Evolutionary conservation across 2,888 invertebrate species (phyloP).

Genomic region (Cheilosia urbana): DNA sequence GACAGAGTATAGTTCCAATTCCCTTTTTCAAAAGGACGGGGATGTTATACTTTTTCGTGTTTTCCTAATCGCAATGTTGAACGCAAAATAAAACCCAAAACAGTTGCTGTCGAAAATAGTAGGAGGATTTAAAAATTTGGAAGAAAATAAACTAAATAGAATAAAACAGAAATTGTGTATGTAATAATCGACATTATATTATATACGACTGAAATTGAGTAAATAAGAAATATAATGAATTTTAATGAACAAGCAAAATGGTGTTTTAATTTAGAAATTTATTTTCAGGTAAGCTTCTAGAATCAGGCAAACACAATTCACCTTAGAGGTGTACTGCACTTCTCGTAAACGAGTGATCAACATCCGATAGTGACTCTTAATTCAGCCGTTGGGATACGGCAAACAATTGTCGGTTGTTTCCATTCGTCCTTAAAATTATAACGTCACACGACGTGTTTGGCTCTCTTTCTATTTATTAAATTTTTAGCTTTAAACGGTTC

Average conservation of each 20-base stretch:
- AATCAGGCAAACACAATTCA: too few species aligned
- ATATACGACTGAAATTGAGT: slow-evolving; percentile 74
- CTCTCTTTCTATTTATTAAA: too few species aligned
- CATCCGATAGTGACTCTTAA: too few species aligned
- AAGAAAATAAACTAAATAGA: slow-evolving; percentile 20
- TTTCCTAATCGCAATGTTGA: slow-evolving; percentile 41
- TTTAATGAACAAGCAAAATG: slow-evolving; percentile 50
- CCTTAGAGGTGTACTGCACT: too few species aligned
- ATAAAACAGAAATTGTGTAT: slow-evolving; percentile 55
- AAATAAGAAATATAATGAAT: slow-evolving; percentile 74
- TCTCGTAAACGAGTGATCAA: too few species aligned
- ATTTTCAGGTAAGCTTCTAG: background rate
- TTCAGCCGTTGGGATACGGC: too few species aligned
- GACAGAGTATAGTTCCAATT: slow-evolving; percentile 24
- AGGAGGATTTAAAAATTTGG: slow-evolving; percentile 71
- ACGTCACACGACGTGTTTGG: too few species aligned
- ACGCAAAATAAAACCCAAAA: slow-evolving; percentile 40
- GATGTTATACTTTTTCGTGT: slow-evolving; percentile 24
- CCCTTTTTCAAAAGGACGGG: background rate
- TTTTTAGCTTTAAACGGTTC: too few species aligned
- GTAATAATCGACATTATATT: slow-evolving; percentile 71
- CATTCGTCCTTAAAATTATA: too few species aligned
- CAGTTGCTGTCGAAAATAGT: slow-evolving; percentile 58
- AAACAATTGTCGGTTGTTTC: too few species aligned
- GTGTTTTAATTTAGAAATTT: background rate